A percentile compares a stretch with the other conserved stretches of the same genome.
Conservation (phyloP, 2,888 invertebrate genomes). For the Trissoscelio sp. region DNA sequence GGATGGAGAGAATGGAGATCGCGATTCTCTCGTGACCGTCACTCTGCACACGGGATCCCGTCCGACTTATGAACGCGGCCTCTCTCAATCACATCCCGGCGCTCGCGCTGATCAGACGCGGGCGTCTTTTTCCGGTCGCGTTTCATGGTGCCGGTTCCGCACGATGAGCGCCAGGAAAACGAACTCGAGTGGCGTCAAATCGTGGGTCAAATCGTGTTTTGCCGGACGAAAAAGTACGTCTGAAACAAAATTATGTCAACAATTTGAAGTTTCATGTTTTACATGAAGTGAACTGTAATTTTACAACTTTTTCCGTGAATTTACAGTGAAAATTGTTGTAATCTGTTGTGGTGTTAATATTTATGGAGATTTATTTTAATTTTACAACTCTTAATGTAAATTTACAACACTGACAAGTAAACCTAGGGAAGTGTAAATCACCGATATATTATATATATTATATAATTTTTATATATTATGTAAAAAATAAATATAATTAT, state of each 20-base stretch:
- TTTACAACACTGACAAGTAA: too few species aligned
- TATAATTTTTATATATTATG: too few species aligned
- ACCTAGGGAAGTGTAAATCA: too few species aligned
- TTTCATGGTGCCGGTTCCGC: conserved; percentile 38
- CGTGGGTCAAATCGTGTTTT: conserved; percentile 71
- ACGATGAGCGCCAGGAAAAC: conserved; percentile 49
- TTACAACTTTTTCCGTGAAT: too few species aligned
- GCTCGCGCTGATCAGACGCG: conserved; percentile 57
- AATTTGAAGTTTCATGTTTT: too few species aligned
- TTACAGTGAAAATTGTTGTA: too few species aligned
- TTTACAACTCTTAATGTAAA: too few species aligned
- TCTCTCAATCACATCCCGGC: conserved; percentile 46
- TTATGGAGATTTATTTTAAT: too few species aligned
- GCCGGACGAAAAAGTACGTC: conserved; percentile 47
- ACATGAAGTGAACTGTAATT: too few species aligned
- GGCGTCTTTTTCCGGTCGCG: conserved; percentile 41
- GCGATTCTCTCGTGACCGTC: conserved; percentile 59
- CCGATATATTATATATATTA: too few species aligned
- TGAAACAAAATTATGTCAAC: background rate
- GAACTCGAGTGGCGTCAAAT: conserved; percentile 65
- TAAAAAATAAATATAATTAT: too few species aligned
- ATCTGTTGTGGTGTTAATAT: too few species aligned
- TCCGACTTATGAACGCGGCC: conserved; percentile 30
- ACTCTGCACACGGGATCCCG: conserved; percentile 52
- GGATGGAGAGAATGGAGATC: conserved; percentile 66